phyloP scores from a whole-genome alignment of 92 coral and sea anemone genomes.

The Heliopora coerulea region DNA sequence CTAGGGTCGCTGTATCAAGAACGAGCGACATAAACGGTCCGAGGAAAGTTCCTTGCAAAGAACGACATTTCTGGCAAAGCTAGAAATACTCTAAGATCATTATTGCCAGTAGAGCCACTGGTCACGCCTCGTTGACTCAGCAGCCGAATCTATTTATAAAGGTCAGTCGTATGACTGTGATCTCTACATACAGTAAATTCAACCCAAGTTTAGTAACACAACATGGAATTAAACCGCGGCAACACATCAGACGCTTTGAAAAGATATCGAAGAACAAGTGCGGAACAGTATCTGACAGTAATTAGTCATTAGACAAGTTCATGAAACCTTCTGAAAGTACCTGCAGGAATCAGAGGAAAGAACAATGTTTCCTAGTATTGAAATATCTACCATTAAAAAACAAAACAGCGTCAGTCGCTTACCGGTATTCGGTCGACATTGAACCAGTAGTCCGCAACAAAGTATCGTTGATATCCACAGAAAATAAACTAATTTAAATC shows the following conservation, averaged over 20 bases:
- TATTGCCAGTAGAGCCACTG: neutral
- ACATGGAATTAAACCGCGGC: too few relatives aligned
- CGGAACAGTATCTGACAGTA: too few relatives aligned
- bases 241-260: too few relatives aligned
- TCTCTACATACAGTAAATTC: neutral
- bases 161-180: neutral
- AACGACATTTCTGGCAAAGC: too few relatives aligned
- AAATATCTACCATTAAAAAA: neutral
- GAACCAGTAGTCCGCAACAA: constrained; percentile 31
- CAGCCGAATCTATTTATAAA: constrained; percentile 6
- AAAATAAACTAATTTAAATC: constrained; percentile 6
- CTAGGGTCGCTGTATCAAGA: too few relatives aligned
- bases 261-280: too few relatives aligned
- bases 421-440: constrained; percentile 25
- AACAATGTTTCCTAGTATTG: neutral
- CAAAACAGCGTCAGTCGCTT: neutral
- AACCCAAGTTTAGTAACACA: too few relatives aligned
- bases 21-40: too few relatives aligned
- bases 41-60: too few relatives aligned
- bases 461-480: constrained; percentile 27
- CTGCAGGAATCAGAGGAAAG: neutral
- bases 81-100: too few relatives aligned
- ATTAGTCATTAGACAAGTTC: constrained; percentile 11
- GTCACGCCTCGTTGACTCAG: constrained; percentile 43
- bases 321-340: constrained; percentile 25